phyloP scores from a whole-genome alignment of 2,113 vertebrate species.

The Phocoena sinus region DNA sequence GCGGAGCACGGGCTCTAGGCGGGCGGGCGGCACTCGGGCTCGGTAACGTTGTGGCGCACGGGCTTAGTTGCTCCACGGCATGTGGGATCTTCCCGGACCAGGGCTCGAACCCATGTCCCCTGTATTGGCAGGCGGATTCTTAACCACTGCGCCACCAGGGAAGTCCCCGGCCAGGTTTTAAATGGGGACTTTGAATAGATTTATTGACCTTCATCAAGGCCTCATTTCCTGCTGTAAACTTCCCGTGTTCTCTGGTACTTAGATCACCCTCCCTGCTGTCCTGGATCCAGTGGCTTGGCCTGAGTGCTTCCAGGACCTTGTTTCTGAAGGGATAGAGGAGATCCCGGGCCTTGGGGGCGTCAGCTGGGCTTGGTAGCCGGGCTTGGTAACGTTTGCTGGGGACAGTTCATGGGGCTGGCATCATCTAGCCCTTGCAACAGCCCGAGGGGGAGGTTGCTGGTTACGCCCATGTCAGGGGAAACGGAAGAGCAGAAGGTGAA shows the following conservation, averaged over 20 bases:
- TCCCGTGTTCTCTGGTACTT: not conserved
- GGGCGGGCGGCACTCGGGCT: too few species aligned
- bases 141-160: too few species aligned
- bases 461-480: not conserved
- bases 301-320: not conserved
- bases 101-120: too few species aligned
- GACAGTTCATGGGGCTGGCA: not conserved
- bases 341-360: not conserved
- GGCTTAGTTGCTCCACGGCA: too few species aligned
- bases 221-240: not conserved
- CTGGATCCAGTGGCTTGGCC: not conserved
- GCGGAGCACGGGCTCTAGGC: too few species aligned
- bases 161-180: not conserved
- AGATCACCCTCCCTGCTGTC: not conserved
- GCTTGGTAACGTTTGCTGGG: not conserved
- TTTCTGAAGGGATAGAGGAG: not conserved
- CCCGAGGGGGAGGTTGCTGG: accelerated
- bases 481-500: not conserved
- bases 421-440: not conserved
- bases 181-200: not conserved
- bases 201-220: not conserved
- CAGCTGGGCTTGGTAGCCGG: not conserved
- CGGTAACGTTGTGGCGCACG: accelerated
- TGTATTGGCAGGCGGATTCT: too few species aligned
- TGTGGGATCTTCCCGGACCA: too few species aligned